These are phyloP conservation scores for Pollimyrus isidori DNA, from an alignment of 2,113 vertebrate species.

Conservation along the genomic window DNA sequence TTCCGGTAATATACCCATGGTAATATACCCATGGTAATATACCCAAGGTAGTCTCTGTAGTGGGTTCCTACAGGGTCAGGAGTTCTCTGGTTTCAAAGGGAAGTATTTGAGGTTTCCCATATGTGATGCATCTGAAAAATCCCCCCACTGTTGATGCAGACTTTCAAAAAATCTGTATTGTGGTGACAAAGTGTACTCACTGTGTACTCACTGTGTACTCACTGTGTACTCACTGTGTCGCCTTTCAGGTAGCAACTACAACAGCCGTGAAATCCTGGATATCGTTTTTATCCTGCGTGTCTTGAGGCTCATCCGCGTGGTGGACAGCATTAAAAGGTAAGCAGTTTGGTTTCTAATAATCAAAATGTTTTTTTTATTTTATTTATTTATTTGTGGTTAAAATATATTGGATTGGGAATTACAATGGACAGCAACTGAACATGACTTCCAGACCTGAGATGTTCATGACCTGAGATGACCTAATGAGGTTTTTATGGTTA, in stretches of 20 bases:
- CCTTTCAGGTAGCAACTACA: slow-evolving; percentile 50
- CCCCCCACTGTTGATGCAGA: background rate
- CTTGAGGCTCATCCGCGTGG: slow-evolving; percentile 74
- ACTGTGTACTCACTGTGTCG: background rate
- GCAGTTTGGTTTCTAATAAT: background rate
- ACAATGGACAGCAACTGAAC: background rate
- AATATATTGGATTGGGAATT: background rate
- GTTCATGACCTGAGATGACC: background rate
- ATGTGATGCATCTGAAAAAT: background rate
- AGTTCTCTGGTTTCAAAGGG: background rate
- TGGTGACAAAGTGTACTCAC: too few species aligned
- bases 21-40: background rate
- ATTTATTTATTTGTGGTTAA: background rate
- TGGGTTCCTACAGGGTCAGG: background rate
- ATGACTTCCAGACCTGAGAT: background rate
- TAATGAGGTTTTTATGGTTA: background rate
- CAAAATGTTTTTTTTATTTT: background rate
- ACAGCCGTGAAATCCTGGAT: slow-evolving; percentile 81
- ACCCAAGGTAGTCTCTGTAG: background rate
- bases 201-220: too few species aligned
- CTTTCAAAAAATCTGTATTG: background rate
- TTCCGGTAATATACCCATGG: background rate
- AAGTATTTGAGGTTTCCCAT: background rate
- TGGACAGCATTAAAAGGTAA: slow-evolving; percentile 81
- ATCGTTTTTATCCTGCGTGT: slow-evolving; percentile 83